Conservation (phyloP, 2,113 vertebrate species). For the Tragelaphus imberbis region DNA sequence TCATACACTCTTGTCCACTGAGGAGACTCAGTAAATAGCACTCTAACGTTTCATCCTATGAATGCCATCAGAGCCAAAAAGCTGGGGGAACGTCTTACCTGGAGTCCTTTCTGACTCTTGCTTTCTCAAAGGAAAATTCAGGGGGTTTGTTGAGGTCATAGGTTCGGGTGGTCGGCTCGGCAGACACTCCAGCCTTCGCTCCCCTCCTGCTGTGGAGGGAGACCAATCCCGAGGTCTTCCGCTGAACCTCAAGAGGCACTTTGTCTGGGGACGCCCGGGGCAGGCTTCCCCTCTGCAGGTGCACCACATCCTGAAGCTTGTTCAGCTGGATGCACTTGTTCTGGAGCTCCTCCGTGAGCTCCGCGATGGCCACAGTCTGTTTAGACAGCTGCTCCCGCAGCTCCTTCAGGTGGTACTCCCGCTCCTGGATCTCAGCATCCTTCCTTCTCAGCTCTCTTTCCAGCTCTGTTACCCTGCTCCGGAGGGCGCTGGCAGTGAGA, state of each 20-base stretch:
- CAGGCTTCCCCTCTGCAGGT: constrained; percentile 75
- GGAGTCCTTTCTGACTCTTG: constrained; percentile 88
- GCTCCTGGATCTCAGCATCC: constrained; percentile 83
- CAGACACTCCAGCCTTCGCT: constrained; percentile 93
- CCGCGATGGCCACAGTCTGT: constrained; percentile 82
- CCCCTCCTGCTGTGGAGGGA: constrained; percentile 85
- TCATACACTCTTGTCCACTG: background rate
- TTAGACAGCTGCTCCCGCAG: constrained; percentile 86
- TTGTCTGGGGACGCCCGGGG: constrained; percentile 76
- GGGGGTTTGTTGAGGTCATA: constrained; percentile 84
- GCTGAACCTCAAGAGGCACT: constrained; percentile 68
- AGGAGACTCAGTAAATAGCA: background rate
- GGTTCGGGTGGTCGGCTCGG: constrained; percentile 88
- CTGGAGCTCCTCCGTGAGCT: constrained; percentile 89
- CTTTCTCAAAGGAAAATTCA: constrained; percentile 91
- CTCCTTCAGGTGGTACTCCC: constrained; percentile 80
- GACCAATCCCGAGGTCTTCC: constrained; percentile 74
- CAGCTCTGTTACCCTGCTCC: constrained; percentile 83
- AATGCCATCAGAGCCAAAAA: background rate
- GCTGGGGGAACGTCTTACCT: constrained; percentile 79
- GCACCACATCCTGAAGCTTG: constrained; percentile 88
- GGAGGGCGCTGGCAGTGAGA: constrained; percentile 75
- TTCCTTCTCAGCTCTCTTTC: constrained; percentile 86
- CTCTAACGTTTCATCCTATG: background rate
- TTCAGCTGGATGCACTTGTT: constrained; percentile 87